phyloP scores from a whole-genome alignment of 2,888 invertebrate genomes.

The Drosophila infuscata region DNA sequence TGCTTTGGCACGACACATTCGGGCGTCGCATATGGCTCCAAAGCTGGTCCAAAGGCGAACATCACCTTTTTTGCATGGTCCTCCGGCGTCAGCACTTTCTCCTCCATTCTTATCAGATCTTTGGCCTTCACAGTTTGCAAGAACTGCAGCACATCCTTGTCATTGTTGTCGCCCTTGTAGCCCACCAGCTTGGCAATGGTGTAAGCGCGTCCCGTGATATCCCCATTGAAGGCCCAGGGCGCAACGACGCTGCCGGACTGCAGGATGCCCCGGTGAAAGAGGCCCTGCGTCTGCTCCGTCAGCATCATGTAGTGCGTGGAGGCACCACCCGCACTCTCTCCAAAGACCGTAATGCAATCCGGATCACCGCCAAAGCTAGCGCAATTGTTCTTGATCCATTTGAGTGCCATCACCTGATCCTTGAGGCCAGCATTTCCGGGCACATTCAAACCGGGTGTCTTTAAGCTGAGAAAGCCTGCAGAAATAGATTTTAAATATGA shows the following conservation, averaged over 20 bases:
- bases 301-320: conserved; percentile 86
- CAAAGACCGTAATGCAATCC: conserved; percentile 86
- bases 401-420: conserved; percentile 86
- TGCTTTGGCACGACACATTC: conserved; percentile 83
- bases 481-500: background rate
- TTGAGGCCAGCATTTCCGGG: conserved; percentile 87
- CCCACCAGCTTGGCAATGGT: conserved; percentile 81
- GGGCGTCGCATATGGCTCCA: conserved; percentile 82
- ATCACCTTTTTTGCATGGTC: conserved; percentile 71
- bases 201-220: conserved; percentile 68
- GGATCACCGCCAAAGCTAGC: conserved; percentile 86
- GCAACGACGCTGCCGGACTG: conserved; percentile 81
- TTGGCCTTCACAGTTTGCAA: conserved; percentile 78
- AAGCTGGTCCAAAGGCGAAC: conserved; percentile 82
- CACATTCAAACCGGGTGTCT: conserved; percentile 85
- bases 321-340: conserved; percentile 86
- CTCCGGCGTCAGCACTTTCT: conserved; percentile 73
- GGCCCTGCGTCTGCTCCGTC: conserved; percentile 85
- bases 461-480: conserved; percentile 85
- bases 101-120: conserved; percentile 79
- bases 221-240: conserved; percentile 75
- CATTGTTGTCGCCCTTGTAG: conserved; percentile 83
- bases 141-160: conserved; percentile 82
- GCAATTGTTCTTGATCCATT: conserved; percentile 86
- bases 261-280: conserved; percentile 83